These are phyloP conservation scores for Pharmacophagus antenor DNA, from an alignment of 2,888 invertebrate species.

Conservation along the genomic window DNA sequence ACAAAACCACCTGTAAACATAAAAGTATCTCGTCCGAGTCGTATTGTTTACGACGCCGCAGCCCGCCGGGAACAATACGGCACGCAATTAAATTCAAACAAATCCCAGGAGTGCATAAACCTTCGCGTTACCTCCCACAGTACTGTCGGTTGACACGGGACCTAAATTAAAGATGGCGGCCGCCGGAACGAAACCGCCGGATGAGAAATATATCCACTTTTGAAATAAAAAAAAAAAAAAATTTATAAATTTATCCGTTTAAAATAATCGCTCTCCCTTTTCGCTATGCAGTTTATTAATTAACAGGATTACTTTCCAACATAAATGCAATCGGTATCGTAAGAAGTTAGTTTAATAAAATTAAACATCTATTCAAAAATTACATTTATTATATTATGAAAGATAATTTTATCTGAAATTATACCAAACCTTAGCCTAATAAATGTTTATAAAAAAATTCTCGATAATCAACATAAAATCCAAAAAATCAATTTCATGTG, in stretches of 20 bases:
- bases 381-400: too few species aligned
- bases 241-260: background rate
- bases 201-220: background rate
- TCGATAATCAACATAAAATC: too few species aligned
- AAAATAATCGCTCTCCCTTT: background rate
- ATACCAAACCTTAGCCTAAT: too few species aligned
- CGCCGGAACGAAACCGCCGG: background rate
- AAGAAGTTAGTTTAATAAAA: too few species aligned
- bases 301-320: too few species aligned
- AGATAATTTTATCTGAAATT: too few species aligned
- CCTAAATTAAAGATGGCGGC: conserved; percentile 17
- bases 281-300: too few species aligned
- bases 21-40: conserved; percentile 8
- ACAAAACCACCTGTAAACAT: conserved; percentile 21
- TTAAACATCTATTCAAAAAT: too few species aligned
- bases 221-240: too few species aligned
- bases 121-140: conserved; percentile 4
- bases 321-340: too few species aligned
- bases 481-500: too few species aligned
- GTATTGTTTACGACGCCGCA: conserved; percentile 16
- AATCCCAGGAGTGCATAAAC: conserved; percentile 19
- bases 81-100: conserved; percentile 25
- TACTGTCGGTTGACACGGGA: conserved; percentile 4
- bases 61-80: conserved; percentile 4
- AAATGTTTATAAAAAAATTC: too few species aligned